phyloP scores from a whole-genome alignment of 2,113 vertebrate species.

The Plestiodon gilberti region DNA sequence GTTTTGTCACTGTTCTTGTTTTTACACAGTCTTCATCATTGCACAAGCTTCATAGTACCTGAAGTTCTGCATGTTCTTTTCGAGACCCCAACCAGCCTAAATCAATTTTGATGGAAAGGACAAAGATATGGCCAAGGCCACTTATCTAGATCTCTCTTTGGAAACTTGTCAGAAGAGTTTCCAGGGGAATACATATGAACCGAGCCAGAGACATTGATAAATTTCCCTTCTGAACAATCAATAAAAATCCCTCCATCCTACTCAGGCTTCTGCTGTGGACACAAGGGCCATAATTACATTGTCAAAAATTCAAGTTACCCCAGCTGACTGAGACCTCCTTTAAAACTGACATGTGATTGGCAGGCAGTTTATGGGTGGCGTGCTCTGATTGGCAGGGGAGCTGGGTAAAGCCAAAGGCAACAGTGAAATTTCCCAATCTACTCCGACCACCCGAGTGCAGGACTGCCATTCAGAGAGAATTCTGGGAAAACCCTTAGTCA shows the following conservation, averaged over 20 bases:
- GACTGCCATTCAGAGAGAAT: slow-evolving; percentile 68
- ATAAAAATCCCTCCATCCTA: slow-evolving; percentile 86
- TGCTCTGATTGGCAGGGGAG: slow-evolving; percentile 83
- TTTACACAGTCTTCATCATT: background rate
- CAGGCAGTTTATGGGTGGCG: slow-evolving; percentile 76
- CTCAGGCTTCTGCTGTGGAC: slow-evolving; percentile 78
- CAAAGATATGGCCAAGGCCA: slow-evolving; percentile 77
- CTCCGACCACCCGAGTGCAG: slow-evolving; percentile 74
- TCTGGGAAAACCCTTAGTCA: slow-evolving; percentile 74
- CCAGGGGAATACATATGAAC: slow-evolving; percentile 78
- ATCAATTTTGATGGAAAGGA: slow-evolving; percentile 65
- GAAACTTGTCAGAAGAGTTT: slow-evolving; percentile 79
- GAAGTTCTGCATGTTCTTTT: background rate
- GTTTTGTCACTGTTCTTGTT: accelerated
- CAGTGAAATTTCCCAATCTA: slow-evolving; percentile 75
- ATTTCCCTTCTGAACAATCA: slow-evolving; percentile 92
- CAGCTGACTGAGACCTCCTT: slow-evolving; percentile 70
- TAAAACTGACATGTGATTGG: slow-evolving; percentile 82
- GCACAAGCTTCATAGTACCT: accelerated
- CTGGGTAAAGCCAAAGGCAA: slow-evolving; percentile 75
- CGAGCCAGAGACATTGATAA: slow-evolving; percentile 92
- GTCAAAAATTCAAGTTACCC: slow-evolving; percentile 86
- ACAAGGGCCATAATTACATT: slow-evolving; percentile 93
- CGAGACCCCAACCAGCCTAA: accelerated
- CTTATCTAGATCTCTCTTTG: slow-evolving; percentile 54